Percentiles rank a stretch among this genome's conserved stretches.
Conservation (phyloP, 2,888 invertebrate genomes). For the Falcaria lacertinaria region DNA sequence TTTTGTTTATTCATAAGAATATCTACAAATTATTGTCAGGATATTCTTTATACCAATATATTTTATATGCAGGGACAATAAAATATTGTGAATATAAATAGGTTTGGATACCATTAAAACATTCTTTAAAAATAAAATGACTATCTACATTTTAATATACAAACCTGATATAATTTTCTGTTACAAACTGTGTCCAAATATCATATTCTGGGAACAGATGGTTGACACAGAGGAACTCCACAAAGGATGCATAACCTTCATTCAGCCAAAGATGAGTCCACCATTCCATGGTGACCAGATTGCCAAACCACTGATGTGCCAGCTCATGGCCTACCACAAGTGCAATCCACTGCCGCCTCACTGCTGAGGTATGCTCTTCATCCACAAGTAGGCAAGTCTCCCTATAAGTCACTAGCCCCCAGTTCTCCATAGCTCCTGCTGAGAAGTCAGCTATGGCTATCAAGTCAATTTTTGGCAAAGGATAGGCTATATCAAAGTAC, state of each 20-base stretch:
- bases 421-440: constrained; percentile 98
- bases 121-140: too few relatives aligned
- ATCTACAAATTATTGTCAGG: too few relatives aligned
- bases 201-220: constrained; percentile 96
- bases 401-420: constrained; percentile 96
- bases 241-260: constrained; percentile 97
- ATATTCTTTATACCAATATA: too few relatives aligned
- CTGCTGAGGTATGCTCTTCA: constrained; percentile 92
- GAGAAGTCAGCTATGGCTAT: constrained; percentile 98
- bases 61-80: too few relatives aligned
- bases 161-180: constrained; percentile 87
- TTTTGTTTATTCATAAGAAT: too few relatives aligned
- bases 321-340: constrained; percentile 95
- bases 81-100: too few relatives aligned
- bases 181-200: constrained; percentile 98
- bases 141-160: too few relatives aligned
- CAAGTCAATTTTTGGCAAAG: constrained; percentile 96
- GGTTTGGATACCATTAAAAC: too few relatives aligned
- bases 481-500: constrained; percentile 97
- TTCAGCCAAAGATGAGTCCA: constrained; percentile 98
- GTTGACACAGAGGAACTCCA: constrained; percentile 96
- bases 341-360: constrained; percentile 91
- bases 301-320: constrained; percentile 99
- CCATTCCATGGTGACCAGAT: constrained; percentile 99
- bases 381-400: constrained; percentile 95